Evolutionary conservation across 1,140 invertebrate species (phyloP), one percentile per base, ranked within the genome.

Genomic region (Leptonema lineaticorne): DNA sequence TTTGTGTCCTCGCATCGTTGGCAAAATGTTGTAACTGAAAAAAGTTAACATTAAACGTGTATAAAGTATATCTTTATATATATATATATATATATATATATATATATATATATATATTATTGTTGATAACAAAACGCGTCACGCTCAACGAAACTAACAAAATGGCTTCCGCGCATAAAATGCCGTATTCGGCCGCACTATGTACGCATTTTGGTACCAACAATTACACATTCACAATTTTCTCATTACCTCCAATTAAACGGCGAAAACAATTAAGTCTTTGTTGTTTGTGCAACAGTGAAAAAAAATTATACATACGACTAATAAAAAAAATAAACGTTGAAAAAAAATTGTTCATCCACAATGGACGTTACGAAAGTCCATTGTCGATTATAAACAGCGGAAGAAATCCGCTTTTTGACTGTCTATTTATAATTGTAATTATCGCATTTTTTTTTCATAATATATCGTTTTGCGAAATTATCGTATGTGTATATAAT

Each of bases 231-330:
- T 64, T 64, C 70, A 69, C 70, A 72, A 72, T 72, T 69, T 72
- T 72, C 70, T 67, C 70, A 72, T 72, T 72, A 72, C 67, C 63
- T 72, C 67, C 67, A 72, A 72, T 72, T 72, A 72, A 72, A 72
- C 37, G 41, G 65, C 59, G 63, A 72, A 72, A 72, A 72, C 70
- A 72, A 68, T 72, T 72, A 72, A 72, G 67, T 63, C 70, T 72
- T 72, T 72, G 70, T 72, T 69, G 50, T 53, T 53, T 53, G 50
- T 53, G 50, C 26, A 37, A 30, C 57, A 59, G 57, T 16, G 57
- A 30, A 30, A 37, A 59, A 53, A 41, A 41, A 41, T 14, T 41
- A 11, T 41, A 53, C 22, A 24, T 26, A 29, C 11, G 58, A 41
- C 26, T 56, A n/a, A 26, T 7, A 18, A 59, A 59, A 33, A 18